Evolutionary conservation across 1,140 invertebrate species (phyloP).

Genomic region (Vollenhovia emeryi): DNA sequence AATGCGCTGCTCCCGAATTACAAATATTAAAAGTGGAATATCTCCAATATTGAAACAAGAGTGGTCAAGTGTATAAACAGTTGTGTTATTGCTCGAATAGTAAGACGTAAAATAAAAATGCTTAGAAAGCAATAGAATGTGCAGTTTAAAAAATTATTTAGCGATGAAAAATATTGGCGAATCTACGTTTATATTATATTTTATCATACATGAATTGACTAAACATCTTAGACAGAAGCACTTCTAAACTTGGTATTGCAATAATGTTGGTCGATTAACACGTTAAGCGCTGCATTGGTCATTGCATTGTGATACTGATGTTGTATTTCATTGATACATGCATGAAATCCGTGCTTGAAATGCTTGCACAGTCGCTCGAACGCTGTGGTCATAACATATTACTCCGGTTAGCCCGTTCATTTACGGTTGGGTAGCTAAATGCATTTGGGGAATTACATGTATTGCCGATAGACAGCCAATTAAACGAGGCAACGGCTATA

Average conservation of each 20-base stretch:
- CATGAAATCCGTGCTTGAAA: constrained; percentile 24
- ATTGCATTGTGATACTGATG: background rate
- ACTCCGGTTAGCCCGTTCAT: background rate
- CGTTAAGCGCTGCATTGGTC: constrained; percentile 1
- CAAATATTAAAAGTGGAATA: background rate
- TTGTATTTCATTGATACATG: constrained; percentile 28
- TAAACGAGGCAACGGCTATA: background rate
- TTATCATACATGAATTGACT: background rate
- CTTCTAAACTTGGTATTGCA: background rate
- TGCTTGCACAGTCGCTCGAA: constrained; percentile 29
- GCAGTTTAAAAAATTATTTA: background rate
- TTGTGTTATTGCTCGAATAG: background rate
- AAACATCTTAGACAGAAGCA: background rate
- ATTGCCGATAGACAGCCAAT: constrained; percentile 13
- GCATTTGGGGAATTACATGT: constrained; percentile 28
- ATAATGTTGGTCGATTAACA: constrained; percentile 22
- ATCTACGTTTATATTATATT: background rate
- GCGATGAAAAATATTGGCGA: background rate
- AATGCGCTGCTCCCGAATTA: background rate
- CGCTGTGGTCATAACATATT: constrained; percentile 22
- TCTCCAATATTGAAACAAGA: background rate
- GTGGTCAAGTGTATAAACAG: background rate
- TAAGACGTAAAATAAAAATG: background rate
- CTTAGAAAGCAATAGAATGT: background rate
- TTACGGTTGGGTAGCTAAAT: constrained; percentile 12